Evolutionary conservation across 2,888 invertebrate species (phyloP), one percentile per base, ranked within the genome.

Genomic region (Polydesmus complanatus): DNA sequence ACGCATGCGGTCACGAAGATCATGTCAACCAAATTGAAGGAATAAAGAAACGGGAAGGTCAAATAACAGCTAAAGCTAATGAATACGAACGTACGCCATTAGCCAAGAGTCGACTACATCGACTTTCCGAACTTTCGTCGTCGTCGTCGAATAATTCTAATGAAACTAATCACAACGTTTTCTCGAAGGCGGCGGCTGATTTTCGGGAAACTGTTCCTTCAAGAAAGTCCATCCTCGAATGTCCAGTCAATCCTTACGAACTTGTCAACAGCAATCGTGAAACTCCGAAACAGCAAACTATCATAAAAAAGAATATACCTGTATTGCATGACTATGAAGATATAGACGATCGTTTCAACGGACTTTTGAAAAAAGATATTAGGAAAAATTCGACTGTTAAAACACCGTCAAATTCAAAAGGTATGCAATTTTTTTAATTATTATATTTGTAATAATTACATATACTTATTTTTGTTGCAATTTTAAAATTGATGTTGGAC

Each of bases 171-270:
- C 37, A 37, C 14, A 14, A 37, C 5, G 37, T 37, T 37, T 37
- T 8, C 37, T 37, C 5, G 8, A 37, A 14, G 14, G 37, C 37
- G 14, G 5, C 37, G 37, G 14, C 5, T 37, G 37, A 37, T 37
- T 37, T 8, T 37, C 37, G 14, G 5, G 37, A 37, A 14, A 37
- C 37, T n/a, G 27, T 14, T 37, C 27, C 51, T 3, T 2, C 53
- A 22, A 53, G 64, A 27, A 56, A 56, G 54, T 64, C 64, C 18
- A 64, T 64, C 23, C 47, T 64, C 26, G 64, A 64, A 51, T 56
- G 58, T 54, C 37, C 57, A 2, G 55, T 64, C 18, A 60, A 58
- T 26, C 59, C 64, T 21, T 64, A 64, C 27, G 64, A 64, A 47
- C 49, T 64, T n/a, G 49, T 64, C 19, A n/a, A 5, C 5, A 14